phyloP scores from a whole-genome alignment of 2,888 invertebrate genomes.

The Mimas tiliae region DNA sequence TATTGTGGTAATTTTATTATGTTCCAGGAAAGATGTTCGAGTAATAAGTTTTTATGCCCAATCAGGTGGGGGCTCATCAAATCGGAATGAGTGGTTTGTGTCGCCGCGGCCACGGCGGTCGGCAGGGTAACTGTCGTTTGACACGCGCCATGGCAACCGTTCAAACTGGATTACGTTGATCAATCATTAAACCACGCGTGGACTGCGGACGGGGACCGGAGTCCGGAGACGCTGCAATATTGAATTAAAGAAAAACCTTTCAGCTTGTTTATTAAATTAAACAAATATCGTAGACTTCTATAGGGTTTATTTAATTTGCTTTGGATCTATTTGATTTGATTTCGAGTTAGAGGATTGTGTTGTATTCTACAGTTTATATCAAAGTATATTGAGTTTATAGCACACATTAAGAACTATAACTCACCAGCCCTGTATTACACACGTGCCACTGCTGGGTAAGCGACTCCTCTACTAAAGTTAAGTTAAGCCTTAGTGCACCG shows the following conservation, averaged over 20 bases:
- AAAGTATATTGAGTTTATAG: too few relatives aligned
- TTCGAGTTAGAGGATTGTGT: neutral
- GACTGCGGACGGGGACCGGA: neutral
- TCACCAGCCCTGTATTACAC: too few relatives aligned
- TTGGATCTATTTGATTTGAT: neutral
- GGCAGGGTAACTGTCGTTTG: conserved; percentile 53
- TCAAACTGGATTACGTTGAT: conserved; percentile 24
- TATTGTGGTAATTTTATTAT: neutral
- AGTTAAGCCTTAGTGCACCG: too few relatives aligned
- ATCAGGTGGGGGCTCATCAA: conserved; percentile 55
- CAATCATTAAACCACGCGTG: conserved; percentile 7
- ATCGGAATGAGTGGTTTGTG: conserved; percentile 54
- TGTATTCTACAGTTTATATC: too few relatives aligned
- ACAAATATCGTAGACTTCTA: neutral
- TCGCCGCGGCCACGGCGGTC: conserved; percentile 46
- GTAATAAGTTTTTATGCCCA: conserved; percentile 44
- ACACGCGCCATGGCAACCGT: conserved; percentile 52
- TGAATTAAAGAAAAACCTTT: conserved; percentile 10
- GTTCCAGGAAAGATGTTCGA: conserved; percentile 19
- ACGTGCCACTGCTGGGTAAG: too few relatives aligned
- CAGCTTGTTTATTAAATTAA: neutral
- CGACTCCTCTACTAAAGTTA: too few relatives aligned
- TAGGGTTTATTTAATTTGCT: neutral
- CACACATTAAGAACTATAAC: too few relatives aligned
- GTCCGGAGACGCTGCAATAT: neutral